A percentile compares a stretch with the other conserved stretches of the same genome.
These are phyloP conservation scores for Chrysaora quinquecirrha DNA, from an alignment of 30 jellyfish, hydroid and myxozoan genomes.

Conservation along the genomic window DNA sequence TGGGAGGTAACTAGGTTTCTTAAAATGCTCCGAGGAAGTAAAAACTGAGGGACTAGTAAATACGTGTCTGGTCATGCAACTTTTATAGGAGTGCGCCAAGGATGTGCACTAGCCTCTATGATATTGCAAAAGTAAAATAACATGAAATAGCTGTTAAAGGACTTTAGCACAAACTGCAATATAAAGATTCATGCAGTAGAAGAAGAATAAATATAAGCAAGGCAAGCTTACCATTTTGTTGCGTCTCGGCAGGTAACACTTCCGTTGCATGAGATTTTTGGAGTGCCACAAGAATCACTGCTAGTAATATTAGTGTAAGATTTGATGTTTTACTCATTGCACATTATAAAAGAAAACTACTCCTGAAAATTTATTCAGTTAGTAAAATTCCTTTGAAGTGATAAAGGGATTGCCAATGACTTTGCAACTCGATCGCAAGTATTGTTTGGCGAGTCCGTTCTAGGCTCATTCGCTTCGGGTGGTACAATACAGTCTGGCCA, in stretches of 20 bases:
- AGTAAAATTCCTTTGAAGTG: neutral
- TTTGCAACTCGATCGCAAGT: neutral
- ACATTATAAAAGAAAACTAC: constrained; percentile 11
- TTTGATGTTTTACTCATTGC: constrained; percentile 45
- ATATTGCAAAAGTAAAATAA: neutral
- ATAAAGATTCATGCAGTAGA: neutral
- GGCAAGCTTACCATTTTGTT: neutral
- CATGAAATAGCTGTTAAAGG: no score
- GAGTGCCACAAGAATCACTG: constrained; percentile 52
- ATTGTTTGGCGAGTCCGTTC: neutral
- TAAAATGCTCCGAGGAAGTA: no score
- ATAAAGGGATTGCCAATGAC: neutral
- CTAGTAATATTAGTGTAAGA: constrained; percentile 24
- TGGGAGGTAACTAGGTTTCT: no score
- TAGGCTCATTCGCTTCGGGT: constrained; percentile 61
- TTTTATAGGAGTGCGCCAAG: no score
- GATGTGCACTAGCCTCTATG: no score
- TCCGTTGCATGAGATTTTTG: no score
- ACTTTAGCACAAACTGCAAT: no score
- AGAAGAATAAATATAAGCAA: neutral
- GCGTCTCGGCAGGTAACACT: no score
- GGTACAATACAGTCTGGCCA: constrained; percentile 33
- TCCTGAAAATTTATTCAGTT: neutral
- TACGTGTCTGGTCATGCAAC: no score
- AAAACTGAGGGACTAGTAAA: no score